phyloP scores from a whole-genome alignment of 2,797 vertebrate genomes.

The Thripadectes ignobilis region DNA sequence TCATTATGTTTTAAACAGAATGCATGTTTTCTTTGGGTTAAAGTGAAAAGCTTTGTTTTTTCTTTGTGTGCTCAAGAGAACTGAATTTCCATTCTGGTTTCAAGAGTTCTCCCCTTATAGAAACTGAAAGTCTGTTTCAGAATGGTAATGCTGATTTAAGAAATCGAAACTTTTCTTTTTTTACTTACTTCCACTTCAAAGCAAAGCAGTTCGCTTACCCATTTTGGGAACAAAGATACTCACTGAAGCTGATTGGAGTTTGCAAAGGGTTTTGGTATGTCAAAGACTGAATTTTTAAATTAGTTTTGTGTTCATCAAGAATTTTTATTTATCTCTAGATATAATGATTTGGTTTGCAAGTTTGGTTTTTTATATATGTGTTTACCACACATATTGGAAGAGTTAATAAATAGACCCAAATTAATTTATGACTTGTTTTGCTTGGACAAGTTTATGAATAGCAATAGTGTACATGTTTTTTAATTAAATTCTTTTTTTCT shows the following conservation, averaged over 20 bases:
- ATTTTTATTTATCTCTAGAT: not conserved
- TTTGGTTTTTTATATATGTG: not conserved
- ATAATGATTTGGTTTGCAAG: not conserved
- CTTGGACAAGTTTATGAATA: conserved; percentile 11
- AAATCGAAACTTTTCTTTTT: not conserved
- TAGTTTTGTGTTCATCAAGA: not conserved
- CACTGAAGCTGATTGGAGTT: not conserved
- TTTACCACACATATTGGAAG: not conserved
- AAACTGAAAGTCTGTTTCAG: not conserved
- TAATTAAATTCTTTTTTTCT: conserved; percentile 34
- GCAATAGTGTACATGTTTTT: not conserved
- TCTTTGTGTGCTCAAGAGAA: not conserved
- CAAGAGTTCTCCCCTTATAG: not conserved
- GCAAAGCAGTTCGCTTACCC: not conserved
- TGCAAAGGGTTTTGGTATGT: not conserved
- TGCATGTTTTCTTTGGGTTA: not conserved
- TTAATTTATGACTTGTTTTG: conserved; percentile 2
- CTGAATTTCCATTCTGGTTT: not conserved
- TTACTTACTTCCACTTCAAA: not conserved
- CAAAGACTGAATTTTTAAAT: not conserved
- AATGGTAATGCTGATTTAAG: not conserved
- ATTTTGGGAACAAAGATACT: not conserved
- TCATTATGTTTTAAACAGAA: not conserved
- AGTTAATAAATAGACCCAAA: conserved; percentile 8
- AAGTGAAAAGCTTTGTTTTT: not conserved